phyloP scores from a whole-genome alignment of 2,113 vertebrate species.

The Calyptommatus sinebrachiatus region DNA sequence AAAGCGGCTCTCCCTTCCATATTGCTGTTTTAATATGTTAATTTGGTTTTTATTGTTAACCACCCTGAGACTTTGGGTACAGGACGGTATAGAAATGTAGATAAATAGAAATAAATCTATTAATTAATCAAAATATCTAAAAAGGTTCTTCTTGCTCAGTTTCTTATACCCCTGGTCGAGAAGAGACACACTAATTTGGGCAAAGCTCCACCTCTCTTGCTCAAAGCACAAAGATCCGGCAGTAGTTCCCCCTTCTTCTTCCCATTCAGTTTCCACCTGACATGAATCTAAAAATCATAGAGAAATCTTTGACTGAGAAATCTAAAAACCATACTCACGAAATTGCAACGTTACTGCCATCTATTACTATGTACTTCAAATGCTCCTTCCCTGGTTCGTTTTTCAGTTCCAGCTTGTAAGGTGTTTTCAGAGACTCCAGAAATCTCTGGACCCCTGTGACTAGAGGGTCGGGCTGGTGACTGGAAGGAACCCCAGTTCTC shows the following conservation, averaged over 20 bases:
- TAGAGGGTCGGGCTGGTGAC: constrained; percentile 59
- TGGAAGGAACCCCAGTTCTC: constrained; percentile 31
- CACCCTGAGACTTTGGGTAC: too few relatives aligned
- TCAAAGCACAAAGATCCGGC: too few relatives aligned
- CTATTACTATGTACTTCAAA: constrained; percentile 90
- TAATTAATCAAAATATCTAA: too few relatives aligned
- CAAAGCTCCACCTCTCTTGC: not conserved
- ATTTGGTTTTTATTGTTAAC: too few relatives aligned
- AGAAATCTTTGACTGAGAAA: accelerated
- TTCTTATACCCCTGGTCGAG: not conserved
- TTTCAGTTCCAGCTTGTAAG: constrained; percentile 85
- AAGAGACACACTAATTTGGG: not conserved
- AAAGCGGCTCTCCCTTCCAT: too few relatives aligned
- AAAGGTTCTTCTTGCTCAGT: not conserved
- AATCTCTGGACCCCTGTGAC: constrained; percentile 91
- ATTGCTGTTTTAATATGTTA: too few relatives aligned
- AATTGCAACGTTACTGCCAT: constrained; percentile 96
- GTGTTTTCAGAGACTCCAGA: constrained; percentile 84
- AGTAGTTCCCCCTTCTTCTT: not conserved
- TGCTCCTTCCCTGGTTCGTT: constrained; percentile 82
- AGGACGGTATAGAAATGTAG: too few relatives aligned
- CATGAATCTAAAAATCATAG: constrained; percentile 43
- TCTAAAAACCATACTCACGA: constrained; percentile 80
- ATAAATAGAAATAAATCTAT: too few relatives aligned
- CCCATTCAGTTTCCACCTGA: not conserved